Evolutionary conservation across 2,888 invertebrate species (phyloP).

Genomic region (Disparrhopalites patrizii): DNA sequence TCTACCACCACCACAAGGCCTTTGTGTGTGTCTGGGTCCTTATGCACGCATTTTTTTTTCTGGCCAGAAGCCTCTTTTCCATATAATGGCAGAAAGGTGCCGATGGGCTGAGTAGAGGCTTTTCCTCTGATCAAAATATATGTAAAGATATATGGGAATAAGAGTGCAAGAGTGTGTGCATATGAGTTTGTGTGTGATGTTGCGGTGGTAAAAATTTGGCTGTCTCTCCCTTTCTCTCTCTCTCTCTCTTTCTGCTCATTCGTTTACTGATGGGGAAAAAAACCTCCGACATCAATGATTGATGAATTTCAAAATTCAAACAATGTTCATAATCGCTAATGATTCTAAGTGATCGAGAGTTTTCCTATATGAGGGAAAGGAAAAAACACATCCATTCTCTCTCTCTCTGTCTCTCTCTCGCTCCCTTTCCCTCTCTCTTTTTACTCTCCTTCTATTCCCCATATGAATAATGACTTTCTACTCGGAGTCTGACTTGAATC

Average conservation of each 20-base stretch:
- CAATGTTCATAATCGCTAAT: constrained; percentile 42
- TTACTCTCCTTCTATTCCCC: constrained; percentile 6
- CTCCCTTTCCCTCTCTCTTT: constrained; percentile 6
- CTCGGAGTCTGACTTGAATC: constrained; percentile 20
- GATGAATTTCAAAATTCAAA: constrained; percentile 41
- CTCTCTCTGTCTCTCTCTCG: neutral
- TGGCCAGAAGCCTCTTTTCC: too few relatives aligned
- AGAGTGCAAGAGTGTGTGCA: neutral
- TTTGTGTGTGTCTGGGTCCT: neutral
- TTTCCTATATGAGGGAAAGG: constrained; percentile 1
- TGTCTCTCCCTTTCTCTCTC: too few relatives aligned
- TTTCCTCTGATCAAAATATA: too few relatives aligned
- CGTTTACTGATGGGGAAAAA: constrained; percentile 18
- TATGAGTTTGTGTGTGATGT: too few relatives aligned
- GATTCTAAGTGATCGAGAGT: constrained; percentile 33
- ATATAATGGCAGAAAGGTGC: too few relatives aligned
- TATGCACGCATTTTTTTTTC: too few relatives aligned
- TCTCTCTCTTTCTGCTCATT: neutral
- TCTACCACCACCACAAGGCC: neutral
- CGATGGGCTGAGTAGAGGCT: too few relatives aligned
- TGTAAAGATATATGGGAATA: too few relatives aligned
- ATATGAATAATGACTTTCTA: constrained; percentile 29
- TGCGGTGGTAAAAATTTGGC: too few relatives aligned
- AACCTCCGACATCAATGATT: constrained; percentile 40
- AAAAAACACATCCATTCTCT: constrained; percentile 9